Conservation (phyloP, 2,113 vertebrate species). For the Jacana jacana region DNA sequence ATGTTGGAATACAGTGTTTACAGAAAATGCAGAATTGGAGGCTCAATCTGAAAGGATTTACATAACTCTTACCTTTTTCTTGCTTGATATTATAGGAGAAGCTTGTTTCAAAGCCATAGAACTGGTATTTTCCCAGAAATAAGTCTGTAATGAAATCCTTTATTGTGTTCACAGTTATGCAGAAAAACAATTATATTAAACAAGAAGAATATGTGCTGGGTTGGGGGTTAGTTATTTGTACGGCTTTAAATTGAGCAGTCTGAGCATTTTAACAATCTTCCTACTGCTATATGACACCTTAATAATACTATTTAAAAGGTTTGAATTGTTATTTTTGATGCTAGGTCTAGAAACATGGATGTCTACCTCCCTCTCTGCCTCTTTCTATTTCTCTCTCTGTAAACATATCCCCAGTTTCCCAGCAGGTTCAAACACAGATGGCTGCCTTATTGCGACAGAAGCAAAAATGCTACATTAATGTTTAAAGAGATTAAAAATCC, state of each 20-base stretch:
- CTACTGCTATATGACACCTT: slow-evolving; percentile 28
- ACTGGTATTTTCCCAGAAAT: not conserved
- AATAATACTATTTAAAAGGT: slow-evolving; percentile 57
- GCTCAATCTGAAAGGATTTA: not conserved
- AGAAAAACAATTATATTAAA: not conserved
- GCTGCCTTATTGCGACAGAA: slow-evolving; percentile 80
- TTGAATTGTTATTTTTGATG: slow-evolving; percentile 64
- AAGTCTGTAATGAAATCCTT: not conserved
- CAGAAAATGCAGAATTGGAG: not conserved
- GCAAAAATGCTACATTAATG: slow-evolving; percentile 83
- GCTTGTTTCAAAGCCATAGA: not conserved
- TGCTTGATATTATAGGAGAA: not conserved
- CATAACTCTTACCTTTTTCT: not conserved
- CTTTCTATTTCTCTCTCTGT: slow-evolving; percentile 56
- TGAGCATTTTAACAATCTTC: slow-evolving; percentile 14
- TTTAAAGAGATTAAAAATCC: slow-evolving; percentile 82
- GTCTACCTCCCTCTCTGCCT: slow-evolving; percentile 32
- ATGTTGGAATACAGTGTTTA: not conserved
- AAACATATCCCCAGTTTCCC: slow-evolving; percentile 71
- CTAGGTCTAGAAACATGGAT: slow-evolving; percentile 28
- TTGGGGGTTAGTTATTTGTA: not conserved
- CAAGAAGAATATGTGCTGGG: not conserved
- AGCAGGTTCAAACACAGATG: slow-evolving; percentile 81
- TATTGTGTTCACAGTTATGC: not conserved
- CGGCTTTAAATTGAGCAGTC: slow-evolving; percentile 48